Conservation (phyloP, 2,888 invertebrate species). For the Deilephila elpenor region DNA sequence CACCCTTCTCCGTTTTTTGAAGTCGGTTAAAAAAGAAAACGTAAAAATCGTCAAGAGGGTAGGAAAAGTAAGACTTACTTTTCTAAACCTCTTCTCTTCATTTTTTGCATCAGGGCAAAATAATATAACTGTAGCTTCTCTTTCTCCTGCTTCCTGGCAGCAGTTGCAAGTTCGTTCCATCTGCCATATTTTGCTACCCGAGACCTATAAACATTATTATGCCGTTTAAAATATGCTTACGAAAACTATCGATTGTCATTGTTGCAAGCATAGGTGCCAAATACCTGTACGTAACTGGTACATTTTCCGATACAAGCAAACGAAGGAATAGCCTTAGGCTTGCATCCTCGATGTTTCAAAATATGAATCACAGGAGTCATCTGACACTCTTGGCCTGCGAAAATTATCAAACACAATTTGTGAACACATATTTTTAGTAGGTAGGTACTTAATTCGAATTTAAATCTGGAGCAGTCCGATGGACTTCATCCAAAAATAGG, state of each 20-base stretch:
- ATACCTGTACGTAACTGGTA: conserved; percentile 95
- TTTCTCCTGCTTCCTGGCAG: conserved; percentile 96
- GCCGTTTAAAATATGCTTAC: neutral
- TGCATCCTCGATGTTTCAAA: conserved; percentile 95
- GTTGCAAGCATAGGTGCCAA: neutral
- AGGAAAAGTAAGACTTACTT: conserved; percentile 79
- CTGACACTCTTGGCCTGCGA: conserved; percentile 91
- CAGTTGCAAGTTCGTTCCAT: conserved; percentile 98
- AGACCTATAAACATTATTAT: conserved; percentile 86
- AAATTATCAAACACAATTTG: neutral
- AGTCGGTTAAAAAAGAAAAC: too few relatives aligned
- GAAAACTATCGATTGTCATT: conserved; percentile 1
- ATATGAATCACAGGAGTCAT: conserved; percentile 96
- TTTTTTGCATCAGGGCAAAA: conserved; percentile 95
- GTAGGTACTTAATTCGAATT: too few relatives aligned
- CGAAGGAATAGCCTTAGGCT: conserved; percentile 96
- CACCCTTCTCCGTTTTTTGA: too few relatives aligned
- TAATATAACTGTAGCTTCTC: conserved; percentile 94
- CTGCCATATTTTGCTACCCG: conserved; percentile 98
- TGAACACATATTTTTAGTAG: too few relatives aligned
- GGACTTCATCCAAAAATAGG: too few relatives aligned
- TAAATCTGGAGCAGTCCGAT: too few relatives aligned
- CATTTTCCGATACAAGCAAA: conserved; percentile 96
- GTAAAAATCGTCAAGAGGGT: too few relatives aligned
- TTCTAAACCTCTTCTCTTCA: conserved; percentile 93